phyloP scores from a whole-genome alignment of 1,140 invertebrate genomes.

The Trigoniulus corallinus region DNA sequence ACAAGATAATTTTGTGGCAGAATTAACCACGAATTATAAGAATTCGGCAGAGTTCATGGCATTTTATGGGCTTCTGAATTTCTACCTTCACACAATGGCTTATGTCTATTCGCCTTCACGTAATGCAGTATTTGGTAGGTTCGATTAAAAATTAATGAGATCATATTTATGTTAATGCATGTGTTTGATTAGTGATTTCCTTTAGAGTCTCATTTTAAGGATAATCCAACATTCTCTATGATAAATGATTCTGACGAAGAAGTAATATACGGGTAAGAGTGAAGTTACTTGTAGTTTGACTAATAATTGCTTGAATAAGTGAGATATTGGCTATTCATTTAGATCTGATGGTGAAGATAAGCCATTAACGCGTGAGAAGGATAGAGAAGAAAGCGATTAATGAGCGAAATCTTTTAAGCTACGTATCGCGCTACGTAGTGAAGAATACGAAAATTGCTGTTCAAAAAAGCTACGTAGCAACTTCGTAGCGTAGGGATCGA shows the following conservation, averaged over 20 bases:
- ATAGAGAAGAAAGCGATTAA: slow-evolving; percentile 11
- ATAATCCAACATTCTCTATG: slow-evolving; percentile 95
- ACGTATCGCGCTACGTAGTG: too few species aligned
- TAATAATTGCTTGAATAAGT: background rate
- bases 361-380: slow-evolving; percentile 1
- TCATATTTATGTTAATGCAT: background rate
- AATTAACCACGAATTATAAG: slow-evolving; percentile 65
- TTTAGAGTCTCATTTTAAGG: slow-evolving; percentile 72
- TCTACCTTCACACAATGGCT: slow-evolving; percentile 83
- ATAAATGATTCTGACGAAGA: slow-evolving; percentile 97
- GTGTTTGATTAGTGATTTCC: background rate
- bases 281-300: background rate
- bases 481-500: too few species aligned
- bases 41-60: slow-evolving; percentile 88
- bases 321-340: background rate
- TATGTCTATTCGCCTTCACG: slow-evolving; percentile 81
- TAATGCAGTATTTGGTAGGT: slow-evolving; percentile 61
- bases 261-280: slow-evolving; percentile 75
- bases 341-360: slow-evolving; percentile 11
- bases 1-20: slow-evolving; percentile 84
- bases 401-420: too few species aligned
- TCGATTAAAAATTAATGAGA: slow-evolving; percentile 13
- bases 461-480: too few species aligned
- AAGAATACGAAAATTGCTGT: too few species aligned
- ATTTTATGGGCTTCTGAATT: slow-evolving; percentile 86